Percentiles rank a stretch among this genome's conserved stretches.
These are phyloP conservation scores for Dendrolimus punctatus DNA, from an alignment of 1,140 invertebrate genomes.

Conservation along the genomic window DNA sequence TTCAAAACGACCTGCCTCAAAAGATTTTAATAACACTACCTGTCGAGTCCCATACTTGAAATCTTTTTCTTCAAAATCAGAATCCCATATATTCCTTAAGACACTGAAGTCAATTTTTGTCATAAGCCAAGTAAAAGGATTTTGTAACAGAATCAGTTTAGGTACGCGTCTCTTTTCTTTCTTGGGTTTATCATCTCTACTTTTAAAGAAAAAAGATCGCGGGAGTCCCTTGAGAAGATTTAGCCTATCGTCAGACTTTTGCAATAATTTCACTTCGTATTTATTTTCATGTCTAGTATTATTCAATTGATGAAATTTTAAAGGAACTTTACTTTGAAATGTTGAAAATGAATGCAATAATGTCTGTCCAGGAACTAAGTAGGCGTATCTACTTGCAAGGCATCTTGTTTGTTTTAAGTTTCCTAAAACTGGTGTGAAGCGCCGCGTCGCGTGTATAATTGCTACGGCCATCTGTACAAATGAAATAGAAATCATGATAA, in stretches of 20 bases:
- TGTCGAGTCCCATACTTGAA: conserved; percentile 57
- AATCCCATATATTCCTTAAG: conserved; percentile 50
- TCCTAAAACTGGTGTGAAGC: conserved; percentile 1
- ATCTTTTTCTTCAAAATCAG: conserved; percentile 47
- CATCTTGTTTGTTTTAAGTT: no score
- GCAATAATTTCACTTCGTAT: conserved; percentile 14
- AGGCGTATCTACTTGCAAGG: no score
- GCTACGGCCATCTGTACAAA: conserved; percentile 5
- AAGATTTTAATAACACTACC: conserved; percentile 20
- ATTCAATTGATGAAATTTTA: conserved; percentile 27
- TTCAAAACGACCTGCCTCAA: no score
- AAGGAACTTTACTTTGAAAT: conserved; percentile 5
- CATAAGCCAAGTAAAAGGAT: conserved; percentile 57
- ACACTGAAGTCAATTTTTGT: conserved; percentile 57
- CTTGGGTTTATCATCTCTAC: conserved; percentile 23
- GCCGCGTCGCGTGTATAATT: conserved; percentile 2
- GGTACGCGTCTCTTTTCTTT: conserved; percentile 42
- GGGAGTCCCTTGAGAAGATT: conserved; percentile 23
- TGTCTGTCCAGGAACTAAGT: no score
- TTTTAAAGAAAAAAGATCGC: conserved; percentile 31
- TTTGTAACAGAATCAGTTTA: conserved; percentile 55
- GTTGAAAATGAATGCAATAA: conserved; percentile 1
- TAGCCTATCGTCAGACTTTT: conserved; percentile 12
- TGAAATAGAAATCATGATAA: background rate
- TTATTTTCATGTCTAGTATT: conserved; percentile 15